These are phyloP conservation scores for Tachypleus tridentatus DNA, from an alignment of 1,140 invertebrate genomes.

Conservation along the genomic window DNA sequence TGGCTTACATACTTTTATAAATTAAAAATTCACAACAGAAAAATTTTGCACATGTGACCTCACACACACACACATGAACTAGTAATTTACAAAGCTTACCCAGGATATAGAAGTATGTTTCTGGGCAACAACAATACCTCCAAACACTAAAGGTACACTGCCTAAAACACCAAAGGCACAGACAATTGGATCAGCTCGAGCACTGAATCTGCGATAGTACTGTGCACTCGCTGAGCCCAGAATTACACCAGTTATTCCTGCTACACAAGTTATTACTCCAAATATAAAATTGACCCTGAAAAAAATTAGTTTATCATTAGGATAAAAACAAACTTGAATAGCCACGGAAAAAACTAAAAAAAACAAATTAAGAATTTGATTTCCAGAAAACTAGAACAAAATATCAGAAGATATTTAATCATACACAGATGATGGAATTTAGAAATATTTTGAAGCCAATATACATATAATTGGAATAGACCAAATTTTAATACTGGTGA, in stretches of 20 bases:
- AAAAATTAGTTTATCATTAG: slow-evolving; percentile 10
- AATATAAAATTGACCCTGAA: slow-evolving; percentile 75
- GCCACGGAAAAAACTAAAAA: background rate
- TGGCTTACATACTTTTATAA: too few species aligned
- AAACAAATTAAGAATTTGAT: background rate
- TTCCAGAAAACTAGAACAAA: too few species aligned
- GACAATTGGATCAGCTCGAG: slow-evolving; percentile 74
- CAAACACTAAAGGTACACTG: slow-evolving; percentile 71
- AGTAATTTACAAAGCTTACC: slow-evolving; percentile 28
- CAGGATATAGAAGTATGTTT: slow-evolving; percentile 52
- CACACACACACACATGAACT: too few species aligned
- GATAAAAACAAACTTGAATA: background rate
- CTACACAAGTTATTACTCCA: slow-evolving; percentile 82
- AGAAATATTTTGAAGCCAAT: too few species aligned
- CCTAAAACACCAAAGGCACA: slow-evolving; percentile 77
- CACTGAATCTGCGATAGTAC: slow-evolving; percentile 47
- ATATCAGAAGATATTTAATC: too few species aligned
- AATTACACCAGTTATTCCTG: slow-evolving; percentile 84
- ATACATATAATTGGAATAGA: too few species aligned
- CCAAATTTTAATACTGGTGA: too few species aligned
- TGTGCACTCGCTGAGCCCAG: slow-evolving; percentile 65
- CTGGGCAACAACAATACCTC: slow-evolving; percentile 52
- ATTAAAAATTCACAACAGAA: background rate
- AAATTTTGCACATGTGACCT: background rate
- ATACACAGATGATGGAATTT: too few species aligned